Percentiles rank a stretch among this genome's conserved stretches.
Conservation (phyloP, 2,797 vertebrate species). For the Ctenopoma multispine region DNA sequence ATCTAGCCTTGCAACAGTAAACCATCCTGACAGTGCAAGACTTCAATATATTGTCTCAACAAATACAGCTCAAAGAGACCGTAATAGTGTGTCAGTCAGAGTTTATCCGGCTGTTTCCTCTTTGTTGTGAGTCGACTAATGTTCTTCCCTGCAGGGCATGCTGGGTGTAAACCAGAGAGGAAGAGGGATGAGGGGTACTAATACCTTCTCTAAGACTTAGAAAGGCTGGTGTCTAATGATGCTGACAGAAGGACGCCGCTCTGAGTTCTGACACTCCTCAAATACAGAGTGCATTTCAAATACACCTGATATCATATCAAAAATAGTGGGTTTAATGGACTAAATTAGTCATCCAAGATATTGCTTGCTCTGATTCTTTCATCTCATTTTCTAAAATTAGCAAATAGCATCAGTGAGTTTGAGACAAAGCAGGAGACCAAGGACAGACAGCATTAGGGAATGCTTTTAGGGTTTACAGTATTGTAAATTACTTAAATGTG, state of each 20-base stretch:
- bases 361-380: slow-evolving; percentile 49
- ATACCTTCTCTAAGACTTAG: slow-evolving; percentile 46
- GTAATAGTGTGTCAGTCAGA: slow-evolving; percentile 59
- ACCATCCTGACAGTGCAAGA: slow-evolving; percentile 63
- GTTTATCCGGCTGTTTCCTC: slow-evolving; percentile 62
- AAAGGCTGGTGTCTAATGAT: slow-evolving; percentile 46
- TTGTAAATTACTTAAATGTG: slow-evolving; percentile 32
- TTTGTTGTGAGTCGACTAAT: slow-evolving; percentile 64
- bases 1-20: slow-evolving; percentile 69
- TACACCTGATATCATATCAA: slow-evolving; percentile 78
- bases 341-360: slow-evolving; percentile 60
- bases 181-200: slow-evolving; percentile 41
- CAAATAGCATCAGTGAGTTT: slow-evolving; percentile 43
- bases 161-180: slow-evolving; percentile 55
- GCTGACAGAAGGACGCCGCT: slow-evolving; percentile 24
- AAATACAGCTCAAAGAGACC: slow-evolving; percentile 48
- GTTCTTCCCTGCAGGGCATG: slow-evolving; percentile 60
- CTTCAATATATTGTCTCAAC: slow-evolving; percentile 58
- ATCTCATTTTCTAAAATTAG: slow-evolving; percentile 62
- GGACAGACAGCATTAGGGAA: slow-evolving; percentile 37
- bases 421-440: slow-evolving; percentile 59
- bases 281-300: slow-evolving; percentile 58
- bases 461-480: slow-evolving; percentile 38
- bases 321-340: slow-evolving; percentile 62
- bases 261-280: slow-evolving; percentile 39